Conservation (phyloP, 2,113 vertebrate species). For the Amphilophus citrinellus region DNA sequence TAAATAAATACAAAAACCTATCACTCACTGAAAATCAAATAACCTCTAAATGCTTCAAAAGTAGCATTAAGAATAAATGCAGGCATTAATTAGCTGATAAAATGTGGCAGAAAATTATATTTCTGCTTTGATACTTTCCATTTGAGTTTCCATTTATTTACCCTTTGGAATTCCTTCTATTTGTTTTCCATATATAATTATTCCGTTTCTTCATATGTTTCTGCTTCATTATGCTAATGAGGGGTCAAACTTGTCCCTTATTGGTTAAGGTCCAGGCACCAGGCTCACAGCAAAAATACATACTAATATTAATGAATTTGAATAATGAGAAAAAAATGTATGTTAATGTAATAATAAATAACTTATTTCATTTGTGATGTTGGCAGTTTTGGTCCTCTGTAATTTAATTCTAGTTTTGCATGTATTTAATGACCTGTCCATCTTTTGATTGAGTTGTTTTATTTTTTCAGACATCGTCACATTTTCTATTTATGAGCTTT, state of each 20-base stretch:
- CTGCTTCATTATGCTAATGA: not conserved
- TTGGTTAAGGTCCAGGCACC: not conserved
- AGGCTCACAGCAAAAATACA: accelerated
- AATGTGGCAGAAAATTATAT: not conserved
- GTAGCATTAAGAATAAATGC: not conserved
- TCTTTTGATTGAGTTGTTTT: not conserved
- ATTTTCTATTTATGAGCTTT: not conserved
- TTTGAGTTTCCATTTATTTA: accelerated
- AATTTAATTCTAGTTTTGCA: not conserved
- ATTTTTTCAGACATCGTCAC: not conserved
- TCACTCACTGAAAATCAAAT: not conserved
- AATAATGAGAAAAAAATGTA: too few species aligned
- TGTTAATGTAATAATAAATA: not conserved
- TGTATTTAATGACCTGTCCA: not conserved
- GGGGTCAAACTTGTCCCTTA: not conserved
- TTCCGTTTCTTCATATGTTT: too few species aligned
- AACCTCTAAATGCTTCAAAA: not conserved
- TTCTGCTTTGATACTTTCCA: not conserved
- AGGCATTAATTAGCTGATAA: not conserved
- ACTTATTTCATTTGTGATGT: not conserved
- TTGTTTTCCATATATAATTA: too few species aligned
- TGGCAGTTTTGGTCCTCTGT: not conserved
- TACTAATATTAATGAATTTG: not conserved
- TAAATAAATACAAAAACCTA: not conserved
- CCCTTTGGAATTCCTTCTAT: not conserved